A percentile compares a stretch with the other conserved stretches of the same genome.
phyloP scores from a whole-genome alignment of 1,140 invertebrate species.

The Bombus affinis region DNA sequence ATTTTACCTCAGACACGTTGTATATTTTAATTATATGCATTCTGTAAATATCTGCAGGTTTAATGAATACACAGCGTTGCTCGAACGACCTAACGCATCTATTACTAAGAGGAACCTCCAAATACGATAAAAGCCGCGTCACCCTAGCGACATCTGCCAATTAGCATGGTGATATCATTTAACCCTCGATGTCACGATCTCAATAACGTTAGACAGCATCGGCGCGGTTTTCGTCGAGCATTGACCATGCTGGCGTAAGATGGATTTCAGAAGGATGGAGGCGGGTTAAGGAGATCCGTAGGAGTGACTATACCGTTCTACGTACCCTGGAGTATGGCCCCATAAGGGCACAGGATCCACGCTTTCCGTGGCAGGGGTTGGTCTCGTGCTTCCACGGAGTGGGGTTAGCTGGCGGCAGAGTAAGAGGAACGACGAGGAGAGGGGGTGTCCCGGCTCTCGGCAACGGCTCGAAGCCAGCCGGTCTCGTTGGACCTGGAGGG shows the following conservation, averaged over 20 bases:
- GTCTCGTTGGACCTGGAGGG: slow-evolving; percentile 67
- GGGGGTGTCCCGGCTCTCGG: slow-evolving; percentile 48
- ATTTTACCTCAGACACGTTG: too few relatives aligned
- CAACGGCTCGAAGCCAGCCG: slow-evolving; percentile 55
- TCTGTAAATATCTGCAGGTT: too few relatives aligned
- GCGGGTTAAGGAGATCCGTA: slow-evolving; percentile 78
- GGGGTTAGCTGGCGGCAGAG: slow-evolving; percentile 63
- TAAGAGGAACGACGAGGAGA: slow-evolving; percentile 58
- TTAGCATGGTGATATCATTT: slow-evolving; percentile 34
- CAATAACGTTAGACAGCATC: slow-evolving; percentile 34
- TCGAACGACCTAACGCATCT: not conserved
- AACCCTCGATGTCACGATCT: slow-evolving; percentile 33
- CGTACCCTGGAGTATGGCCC: slow-evolving; percentile 68
- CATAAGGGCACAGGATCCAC: slow-evolving; percentile 72
- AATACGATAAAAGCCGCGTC: not conserved
- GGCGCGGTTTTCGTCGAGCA: slow-evolving; percentile 30
- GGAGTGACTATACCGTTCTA: slow-evolving; percentile 76
- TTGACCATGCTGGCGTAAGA: slow-evolving; percentile 55
- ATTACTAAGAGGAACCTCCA: too few relatives aligned
- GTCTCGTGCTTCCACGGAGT: slow-evolving; percentile 69
- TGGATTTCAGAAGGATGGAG: slow-evolving; percentile 67
- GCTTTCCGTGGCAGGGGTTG: slow-evolving; percentile 77
- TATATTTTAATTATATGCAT: too few relatives aligned
- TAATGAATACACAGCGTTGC: not conserved
- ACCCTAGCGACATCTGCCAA: slow-evolving; percentile 4